phyloP scores from a whole-genome alignment of 2,888 invertebrate genomes.

The Asteroscopus sphinx region DNA sequence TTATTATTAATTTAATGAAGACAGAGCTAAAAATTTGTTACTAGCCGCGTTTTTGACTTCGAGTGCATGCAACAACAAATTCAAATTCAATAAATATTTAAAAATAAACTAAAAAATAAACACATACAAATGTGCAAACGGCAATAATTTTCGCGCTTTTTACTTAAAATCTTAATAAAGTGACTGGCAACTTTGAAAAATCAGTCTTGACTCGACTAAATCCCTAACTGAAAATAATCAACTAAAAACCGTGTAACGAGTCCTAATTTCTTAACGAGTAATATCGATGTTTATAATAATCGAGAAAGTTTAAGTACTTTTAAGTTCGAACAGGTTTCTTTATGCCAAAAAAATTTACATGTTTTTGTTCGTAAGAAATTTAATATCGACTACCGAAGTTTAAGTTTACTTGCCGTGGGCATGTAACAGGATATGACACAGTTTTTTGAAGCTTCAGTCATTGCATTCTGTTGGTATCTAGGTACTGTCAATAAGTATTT shows the following conservation, averaged over 20 bases:
- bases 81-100: no score
- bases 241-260: slow-evolving; percentile 29
- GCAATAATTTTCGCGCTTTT: neutral
- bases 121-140: neutral
- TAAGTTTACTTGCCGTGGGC: slow-evolving; percentile 58
- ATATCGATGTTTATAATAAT: slow-evolving; percentile 45
- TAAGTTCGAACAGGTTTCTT: slow-evolving; percentile 53
- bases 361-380: slow-evolving; percentile 64
- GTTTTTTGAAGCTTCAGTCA: slow-evolving; percentile 57
- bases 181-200: slow-evolving; percentile 10
- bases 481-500: slow-evolving; percentile 21
- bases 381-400: slow-evolving; percentile 61
- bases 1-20: slow-evolving; percentile 8
- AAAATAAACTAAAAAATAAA: neutral
- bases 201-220: slow-evolving; percentile 4
- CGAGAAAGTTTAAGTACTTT: slow-evolving; percentile 53
- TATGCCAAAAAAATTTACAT: slow-evolving; percentile 45
- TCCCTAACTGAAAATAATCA: slow-evolving; percentile 7
- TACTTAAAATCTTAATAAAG: slow-evolving; percentile 1
- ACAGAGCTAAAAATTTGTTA: no score
- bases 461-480: slow-evolving; percentile 40
- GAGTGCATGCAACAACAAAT: neutral
- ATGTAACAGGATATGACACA: slow-evolving; percentile 64
- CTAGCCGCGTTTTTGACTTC: neutral
- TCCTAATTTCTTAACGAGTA: slow-evolving; percentile 45